phyloP scores from a whole-genome alignment of 2,888 invertebrate genomes.

The Eudasyphora cyanicolor region DNA sequence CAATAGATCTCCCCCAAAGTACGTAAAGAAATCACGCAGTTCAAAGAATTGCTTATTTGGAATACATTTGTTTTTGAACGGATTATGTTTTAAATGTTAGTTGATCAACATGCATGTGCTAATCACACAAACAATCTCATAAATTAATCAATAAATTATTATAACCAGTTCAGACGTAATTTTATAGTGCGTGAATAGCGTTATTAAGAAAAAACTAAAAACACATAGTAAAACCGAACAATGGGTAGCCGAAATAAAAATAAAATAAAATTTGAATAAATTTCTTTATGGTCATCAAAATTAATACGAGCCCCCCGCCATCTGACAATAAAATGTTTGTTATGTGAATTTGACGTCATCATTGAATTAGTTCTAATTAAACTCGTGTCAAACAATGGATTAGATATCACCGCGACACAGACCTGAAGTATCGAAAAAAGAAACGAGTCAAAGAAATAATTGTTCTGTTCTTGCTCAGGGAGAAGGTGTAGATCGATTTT shows the following conservation, averaged over 20 bases:
- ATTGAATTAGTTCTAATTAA: neutral
- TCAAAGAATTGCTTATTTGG: neutral
- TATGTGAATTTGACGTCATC: neutral
- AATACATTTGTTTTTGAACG: too few relatives aligned
- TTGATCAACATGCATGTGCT: conserved; percentile 7
- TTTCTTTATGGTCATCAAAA: neutral
- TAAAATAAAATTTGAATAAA: neutral
- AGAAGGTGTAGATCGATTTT: too few relatives aligned
- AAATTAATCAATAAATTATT: conserved; percentile 12
- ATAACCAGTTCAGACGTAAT: neutral
- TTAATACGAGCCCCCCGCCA: neutral
- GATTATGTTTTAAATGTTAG: conserved; percentile 11
- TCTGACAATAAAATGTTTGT: neutral
- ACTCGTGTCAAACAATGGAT: neutral
- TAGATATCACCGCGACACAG: too few relatives aligned
- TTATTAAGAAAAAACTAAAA: neutral
- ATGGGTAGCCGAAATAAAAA: neutral
- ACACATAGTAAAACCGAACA: too few relatives aligned
- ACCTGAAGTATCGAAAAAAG: too few relatives aligned
- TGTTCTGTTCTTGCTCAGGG: too few relatives aligned
- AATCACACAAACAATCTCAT: neutral
- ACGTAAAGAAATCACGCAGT: too few relatives aligned
- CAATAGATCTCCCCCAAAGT: too few relatives aligned
- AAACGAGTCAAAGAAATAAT: too few relatives aligned
- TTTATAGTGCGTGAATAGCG: neutral